Evolutionary conservation across 2,888 invertebrate genomes (phyloP), one percentile per base, ranked within the genome.

Genomic region (Xestia ashworthii): DNA sequence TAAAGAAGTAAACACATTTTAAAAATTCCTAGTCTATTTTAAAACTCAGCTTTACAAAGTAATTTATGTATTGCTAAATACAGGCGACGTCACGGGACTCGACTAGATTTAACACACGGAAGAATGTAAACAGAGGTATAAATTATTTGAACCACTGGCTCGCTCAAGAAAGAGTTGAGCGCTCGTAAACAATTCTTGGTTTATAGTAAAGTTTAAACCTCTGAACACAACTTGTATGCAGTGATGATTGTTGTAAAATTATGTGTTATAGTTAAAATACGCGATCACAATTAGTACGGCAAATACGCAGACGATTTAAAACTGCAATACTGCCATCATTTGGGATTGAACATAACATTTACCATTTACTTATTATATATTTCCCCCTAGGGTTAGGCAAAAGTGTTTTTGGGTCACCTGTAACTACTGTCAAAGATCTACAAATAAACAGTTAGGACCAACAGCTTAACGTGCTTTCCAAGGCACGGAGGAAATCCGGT

Each of bases 71-170:
- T 53, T 22, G 16, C 22, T 71, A 53, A 62, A 74, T 66, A 32
- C 38, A 62, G 19, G 16, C 38, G 14, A 66, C 48, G 73, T 71
- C 67, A 67, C 60, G 66, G 22, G 50, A 46, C 22, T 53, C 11
- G 8, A 66, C 8, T 74, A 69, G 41, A 68, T 68, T 58, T 64
- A 58, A 60, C 25, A 25, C 14, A 22, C 19, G 44, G 14, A 8
- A 48, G 65, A 38, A 67, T 64, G 55, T 64, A 70, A 83, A 83
- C 73, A 83, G 38, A 70, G 44, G 25, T n/a, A 73, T 83, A 62
- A 83, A 83, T 79, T 69, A 69, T 38, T 78, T 12, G n/a, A 58
- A 12, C 41, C 44, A 44, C 66, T 72, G 41, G 25, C 25, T 48
- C 46, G 38, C 44, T 41, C 46, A 1, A 32, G 44, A n/a, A 62